Conservation (phyloP, 2,888 invertebrate genomes). For the Chrysina gloriosa region DNA sequence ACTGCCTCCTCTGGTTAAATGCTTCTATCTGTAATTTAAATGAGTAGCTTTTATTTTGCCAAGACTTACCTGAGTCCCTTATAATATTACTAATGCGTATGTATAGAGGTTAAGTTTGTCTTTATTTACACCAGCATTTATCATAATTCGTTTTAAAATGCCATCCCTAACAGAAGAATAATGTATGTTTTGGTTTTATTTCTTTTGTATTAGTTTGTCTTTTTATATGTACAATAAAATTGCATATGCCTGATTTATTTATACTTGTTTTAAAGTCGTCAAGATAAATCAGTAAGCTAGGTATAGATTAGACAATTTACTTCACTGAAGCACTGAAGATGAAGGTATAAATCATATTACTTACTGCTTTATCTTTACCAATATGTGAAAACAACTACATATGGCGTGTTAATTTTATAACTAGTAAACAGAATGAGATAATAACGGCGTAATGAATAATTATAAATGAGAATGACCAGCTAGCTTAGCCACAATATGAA, state of each 20-base stretch:
- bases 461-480: constrained; percentile 56
- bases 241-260: constrained; percentile 6
- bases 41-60: constrained; percentile 36
- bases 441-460: constrained; percentile 31
- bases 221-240: constrained; percentile 25
- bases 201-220: constrained; percentile 27
- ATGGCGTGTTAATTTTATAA: constrained; percentile 35
- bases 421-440: constrained; percentile 20
- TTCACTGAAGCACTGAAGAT: not conserved
- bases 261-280: constrained; percentile 5
- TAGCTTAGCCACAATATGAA: constrained; percentile 59
- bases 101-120: constrained; percentile 32
- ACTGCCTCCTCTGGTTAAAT: constrained; percentile 76
- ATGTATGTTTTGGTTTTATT: constrained; percentile 29
- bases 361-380: constrained; percentile 20
- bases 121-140: constrained; percentile 19
- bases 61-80: constrained; percentile 30
- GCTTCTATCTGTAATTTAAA: constrained; percentile 33
- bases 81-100: constrained; percentile 21
- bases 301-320: not conserved
- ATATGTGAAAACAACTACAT: constrained; percentile 8
- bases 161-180: not conserved
- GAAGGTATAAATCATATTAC: not conserved
- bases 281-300: constrained; percentile 15
- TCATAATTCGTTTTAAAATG: constrained; percentile 1